A percentile compares a stretch with the other conserved stretches of the same genome.
Evolutionary conservation across 2,113 vertebrate genomes (phyloP).

Genomic region (Neotragus pygmaeus): DNA sequence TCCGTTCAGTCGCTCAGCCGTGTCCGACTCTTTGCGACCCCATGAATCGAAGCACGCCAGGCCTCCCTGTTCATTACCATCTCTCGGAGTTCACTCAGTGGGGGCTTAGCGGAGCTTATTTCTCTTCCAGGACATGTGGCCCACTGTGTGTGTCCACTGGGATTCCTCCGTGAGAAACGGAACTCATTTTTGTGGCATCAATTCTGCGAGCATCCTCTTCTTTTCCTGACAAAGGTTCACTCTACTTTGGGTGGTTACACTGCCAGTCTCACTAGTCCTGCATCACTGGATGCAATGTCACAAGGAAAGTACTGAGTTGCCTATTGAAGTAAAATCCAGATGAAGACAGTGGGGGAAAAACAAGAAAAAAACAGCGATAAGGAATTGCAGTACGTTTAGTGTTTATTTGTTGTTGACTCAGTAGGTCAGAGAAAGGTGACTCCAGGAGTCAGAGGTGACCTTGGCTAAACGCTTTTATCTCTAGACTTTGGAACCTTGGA

Average conservation of each 20-base stretch:
- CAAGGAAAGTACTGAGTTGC: background rate
- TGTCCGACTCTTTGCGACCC: too few species aligned
- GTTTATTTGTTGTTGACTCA: slow-evolving; percentile 19
- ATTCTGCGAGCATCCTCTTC: background rate
- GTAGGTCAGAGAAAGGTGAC: background rate
- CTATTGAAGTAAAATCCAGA: background rate
- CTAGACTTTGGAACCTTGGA: background rate
- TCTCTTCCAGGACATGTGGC: background rate
- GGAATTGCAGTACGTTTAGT: background rate
- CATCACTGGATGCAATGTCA: background rate
- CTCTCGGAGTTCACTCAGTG: too few species aligned
- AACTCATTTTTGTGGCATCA: background rate
- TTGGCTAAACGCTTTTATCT: background rate
- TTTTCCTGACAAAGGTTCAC: background rate
- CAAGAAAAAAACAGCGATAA: background rate
- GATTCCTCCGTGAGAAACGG: background rate
- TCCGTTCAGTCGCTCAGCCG: too few species aligned
- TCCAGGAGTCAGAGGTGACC: background rate
- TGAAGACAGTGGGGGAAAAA: background rate
- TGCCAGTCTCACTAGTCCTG: background rate
- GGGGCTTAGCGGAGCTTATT: background rate
- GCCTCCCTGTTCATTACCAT: too few species aligned
- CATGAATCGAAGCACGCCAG: too few species aligned
- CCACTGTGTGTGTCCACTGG: background rate
- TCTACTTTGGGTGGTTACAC: background rate